A percentile compares a stretch with the other conserved stretches of the same genome.
phyloP scores from a whole-genome alignment of 2,797 vertebrate species.

The Lagodon rhomboides region DNA sequence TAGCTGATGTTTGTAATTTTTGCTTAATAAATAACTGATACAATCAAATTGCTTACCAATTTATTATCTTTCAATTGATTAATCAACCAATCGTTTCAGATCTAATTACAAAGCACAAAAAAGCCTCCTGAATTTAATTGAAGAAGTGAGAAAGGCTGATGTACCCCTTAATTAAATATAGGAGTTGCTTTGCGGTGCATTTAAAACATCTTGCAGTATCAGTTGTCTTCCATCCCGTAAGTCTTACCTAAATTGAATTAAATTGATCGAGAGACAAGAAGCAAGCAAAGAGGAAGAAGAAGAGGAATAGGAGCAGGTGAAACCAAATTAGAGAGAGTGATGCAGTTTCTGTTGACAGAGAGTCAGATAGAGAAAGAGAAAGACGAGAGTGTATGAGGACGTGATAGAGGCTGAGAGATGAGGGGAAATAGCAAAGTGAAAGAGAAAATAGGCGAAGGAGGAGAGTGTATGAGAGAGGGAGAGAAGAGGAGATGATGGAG shows the following conservation, averaged over 20 bases:
- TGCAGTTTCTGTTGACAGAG: background rate
- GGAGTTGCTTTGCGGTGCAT: constrained; percentile 1
- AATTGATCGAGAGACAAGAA: constrained; percentile 17
- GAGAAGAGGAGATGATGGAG: constrained; percentile 9
- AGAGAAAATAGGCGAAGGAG: constrained; percentile 43
- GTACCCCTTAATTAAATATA: background rate
- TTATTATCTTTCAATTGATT: background rate
- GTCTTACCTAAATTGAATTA: constrained; percentile 29
- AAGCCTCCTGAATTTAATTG: background rate
- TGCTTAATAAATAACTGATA: background rate
- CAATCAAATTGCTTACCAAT: background rate
- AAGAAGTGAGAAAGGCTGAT: background rate
- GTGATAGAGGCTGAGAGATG: constrained; percentile 11
- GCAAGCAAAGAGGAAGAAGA: background rate
- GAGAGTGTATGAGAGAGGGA: constrained; percentile 25
- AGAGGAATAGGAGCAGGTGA: background rate
- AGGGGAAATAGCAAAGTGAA: constrained; percentile 30
- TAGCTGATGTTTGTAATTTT: background rate
- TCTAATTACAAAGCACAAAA: background rate
- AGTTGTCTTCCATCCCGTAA: background rate
- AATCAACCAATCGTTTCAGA: background rate
- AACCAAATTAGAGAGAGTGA: background rate
- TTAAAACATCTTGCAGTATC: constrained; percentile 8
- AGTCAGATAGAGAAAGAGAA: background rate
- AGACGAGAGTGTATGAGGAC: constrained; percentile 31